Evolutionary conservation across 2,113 vertebrate genomes (phyloP), one percentile per base, ranked within the genome.

Genomic region (Sinocyclocheilus grahami): DNA sequence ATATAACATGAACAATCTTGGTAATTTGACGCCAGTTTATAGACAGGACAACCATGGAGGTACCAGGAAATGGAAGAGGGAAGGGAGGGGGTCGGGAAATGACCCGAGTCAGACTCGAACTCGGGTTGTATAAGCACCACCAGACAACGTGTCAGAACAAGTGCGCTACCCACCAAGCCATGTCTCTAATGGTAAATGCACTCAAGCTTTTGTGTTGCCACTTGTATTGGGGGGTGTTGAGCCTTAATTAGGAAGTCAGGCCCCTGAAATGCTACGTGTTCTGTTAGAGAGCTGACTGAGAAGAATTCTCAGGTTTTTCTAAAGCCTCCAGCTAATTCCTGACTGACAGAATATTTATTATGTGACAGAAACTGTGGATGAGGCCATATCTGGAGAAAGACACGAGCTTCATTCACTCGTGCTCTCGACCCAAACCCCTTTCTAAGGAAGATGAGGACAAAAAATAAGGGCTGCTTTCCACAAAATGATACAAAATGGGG

Each of bases 281-380:
- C 33, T 63, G 42, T 78, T 78, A 42, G 62, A 82, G 63, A 82
- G 42, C 75, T 78, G 75, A 55, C 74, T 65, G 39, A 9, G 58
- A n/a, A 27, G 33, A 62, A 48, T 20, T 78, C 58, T 27, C 5
- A 30, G 84, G 76, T 80, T 79, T 88, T 86, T 77, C 82, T 30
- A 85, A 55, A 78, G 62, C 74, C 83, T 85, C 51, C 48, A 85
- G 87, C 63, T 90, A 84, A 92, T 90, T 90, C 86, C 87, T 89
- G 55, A 5, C 87, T 88, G 83, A 85, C 86, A 90, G 87, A 78
- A 89, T 80, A 84, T 88, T 89, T 87, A 86, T 89, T 74, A 78
- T 84, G 85, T 84, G 72, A 87, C 67, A 80, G 63, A 78, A 48
- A 87, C 63, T 83, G 67, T 62, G 78, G 51, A 82, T 88, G 85